phyloP scores from a whole-genome alignment of 2,113 vertebrate genomes.

The Solea solea region DNA sequence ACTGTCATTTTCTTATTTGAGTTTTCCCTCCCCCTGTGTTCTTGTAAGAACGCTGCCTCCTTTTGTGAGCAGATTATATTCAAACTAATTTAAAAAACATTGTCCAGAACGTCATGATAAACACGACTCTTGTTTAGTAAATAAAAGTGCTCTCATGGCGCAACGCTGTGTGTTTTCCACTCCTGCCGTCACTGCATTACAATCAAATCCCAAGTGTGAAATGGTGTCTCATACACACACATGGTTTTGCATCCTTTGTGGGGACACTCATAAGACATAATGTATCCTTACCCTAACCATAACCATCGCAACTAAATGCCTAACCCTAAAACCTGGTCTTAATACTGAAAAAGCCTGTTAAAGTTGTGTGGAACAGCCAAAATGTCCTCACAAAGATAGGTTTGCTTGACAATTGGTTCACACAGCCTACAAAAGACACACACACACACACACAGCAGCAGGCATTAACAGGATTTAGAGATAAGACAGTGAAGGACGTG shows the following conservation, averaged over 20 bases:
- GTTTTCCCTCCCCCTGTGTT: neutral
- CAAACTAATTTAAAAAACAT: conserved; percentile 9
- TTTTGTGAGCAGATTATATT: conserved; percentile 10
- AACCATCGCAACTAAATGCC: too few species aligned
- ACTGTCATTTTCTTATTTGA: conserved; percentile 1
- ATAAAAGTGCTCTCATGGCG: conserved; percentile 24
- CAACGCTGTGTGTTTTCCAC: neutral
- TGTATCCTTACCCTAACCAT: too few species aligned
- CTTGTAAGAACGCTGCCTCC: conserved; percentile 6
- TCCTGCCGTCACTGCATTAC: neutral
- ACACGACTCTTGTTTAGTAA: conserved; percentile 19
- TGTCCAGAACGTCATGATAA: conserved; percentile 9
- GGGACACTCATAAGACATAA: too few species aligned
- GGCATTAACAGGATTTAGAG: conserved; percentile 1
- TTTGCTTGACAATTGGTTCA: too few species aligned
- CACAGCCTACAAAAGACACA: too few species aligned
- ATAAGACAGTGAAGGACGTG: conserved; percentile 13
- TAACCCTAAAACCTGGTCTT: too few species aligned
- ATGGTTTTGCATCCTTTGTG: too few species aligned
- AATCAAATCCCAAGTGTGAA: neutral
- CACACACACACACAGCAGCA: neutral
- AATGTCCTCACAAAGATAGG: too few species aligned
- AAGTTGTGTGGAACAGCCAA: too few species aligned
- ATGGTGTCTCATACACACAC: neutral
- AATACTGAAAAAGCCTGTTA: too few species aligned